Percentiles rank a stretch among this genome's conserved stretches.
Conservation (phyloP, 1,140 invertebrate species). For the Orius insidiosus region DNA sequence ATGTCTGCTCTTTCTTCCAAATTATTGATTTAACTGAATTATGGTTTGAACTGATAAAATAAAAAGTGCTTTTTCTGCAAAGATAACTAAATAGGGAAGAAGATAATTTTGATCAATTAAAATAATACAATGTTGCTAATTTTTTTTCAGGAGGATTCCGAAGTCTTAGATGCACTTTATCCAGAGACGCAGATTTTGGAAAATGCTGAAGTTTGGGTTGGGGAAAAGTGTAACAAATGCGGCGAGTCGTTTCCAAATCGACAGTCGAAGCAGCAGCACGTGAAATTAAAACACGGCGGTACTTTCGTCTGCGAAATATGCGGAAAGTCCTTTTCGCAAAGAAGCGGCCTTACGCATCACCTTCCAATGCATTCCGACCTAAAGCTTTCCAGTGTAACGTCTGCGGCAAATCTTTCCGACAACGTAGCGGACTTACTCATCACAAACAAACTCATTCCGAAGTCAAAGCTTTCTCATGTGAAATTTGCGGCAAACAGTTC, state of each 20-base stretch:
- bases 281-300: slow-evolving; percentile 3
- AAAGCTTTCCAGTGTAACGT: slow-evolving; percentile 21
- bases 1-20: too few species aligned
- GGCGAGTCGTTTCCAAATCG: slow-evolving; percentile 7
- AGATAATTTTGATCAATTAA: too few species aligned
- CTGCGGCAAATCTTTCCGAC: slow-evolving; percentile 22
- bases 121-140: background rate
- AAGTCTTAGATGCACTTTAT: slow-evolving; percentile 9
- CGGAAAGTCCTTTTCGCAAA: slow-evolving; percentile 20
- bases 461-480: slow-evolving; percentile 9
- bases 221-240: slow-evolving; percentile 2
- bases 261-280: slow-evolving; percentile 1
- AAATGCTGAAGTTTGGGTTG: slow-evolving; percentile 6
- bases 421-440: slow-evolving; percentile 18
- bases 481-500: slow-evolving; percentile 10
- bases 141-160: slow-evolving; percentile 1
- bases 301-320: slow-evolving; percentile 18
- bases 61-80: background rate
- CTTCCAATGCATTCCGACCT: slow-evolving; percentile 19
- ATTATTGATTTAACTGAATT: too few species aligned
- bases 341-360: slow-evolving; percentile 19
- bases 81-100: background rate
- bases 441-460: slow-evolving; percentile 19
- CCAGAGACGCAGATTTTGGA: slow-evolving; percentile 11
- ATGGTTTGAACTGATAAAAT: too few species aligned